Conservation (phyloP, 2,888 invertebrate genomes). For the Melikaiella ostensackeni region DNA sequence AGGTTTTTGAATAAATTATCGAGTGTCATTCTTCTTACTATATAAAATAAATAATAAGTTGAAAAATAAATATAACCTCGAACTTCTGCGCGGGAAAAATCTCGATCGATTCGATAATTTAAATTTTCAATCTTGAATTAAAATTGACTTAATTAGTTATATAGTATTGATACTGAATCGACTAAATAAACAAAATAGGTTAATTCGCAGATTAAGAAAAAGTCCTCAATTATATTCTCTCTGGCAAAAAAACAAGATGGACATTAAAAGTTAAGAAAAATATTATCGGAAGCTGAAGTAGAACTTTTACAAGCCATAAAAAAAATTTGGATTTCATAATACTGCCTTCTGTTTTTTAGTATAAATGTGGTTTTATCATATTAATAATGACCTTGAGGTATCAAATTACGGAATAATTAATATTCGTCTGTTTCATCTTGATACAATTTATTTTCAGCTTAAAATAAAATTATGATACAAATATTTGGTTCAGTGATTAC, state of each 20-base stretch:
- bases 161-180: too few species aligned
- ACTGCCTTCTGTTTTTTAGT: neutral
- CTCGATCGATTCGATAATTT: neutral
- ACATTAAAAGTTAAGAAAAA: too few species aligned
- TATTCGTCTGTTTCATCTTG: neutral
- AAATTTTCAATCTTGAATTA: neutral
- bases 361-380: neutral
- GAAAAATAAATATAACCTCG: too few species aligned
- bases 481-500: constrained; percentile 32
- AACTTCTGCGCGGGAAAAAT: neutral
- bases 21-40: too few species aligned
- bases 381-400: neutral
- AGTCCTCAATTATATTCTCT: too few species aligned
- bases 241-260: too few species aligned
- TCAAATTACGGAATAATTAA: neutral
- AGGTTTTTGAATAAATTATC: too few species aligned
- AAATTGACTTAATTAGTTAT: neutral
- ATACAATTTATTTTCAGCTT: constrained; percentile 29
- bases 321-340: neutral
- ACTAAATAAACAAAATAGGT: neutral
- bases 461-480: constrained; percentile 35
- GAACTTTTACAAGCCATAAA: too few species aligned
- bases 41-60: too few species aligned
- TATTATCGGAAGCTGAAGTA: too few species aligned
- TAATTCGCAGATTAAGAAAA: too few species aligned